Base-by-base conservation (phyloP, 2,888 invertebrate species). In the Urechis unicinctus region DNA sequence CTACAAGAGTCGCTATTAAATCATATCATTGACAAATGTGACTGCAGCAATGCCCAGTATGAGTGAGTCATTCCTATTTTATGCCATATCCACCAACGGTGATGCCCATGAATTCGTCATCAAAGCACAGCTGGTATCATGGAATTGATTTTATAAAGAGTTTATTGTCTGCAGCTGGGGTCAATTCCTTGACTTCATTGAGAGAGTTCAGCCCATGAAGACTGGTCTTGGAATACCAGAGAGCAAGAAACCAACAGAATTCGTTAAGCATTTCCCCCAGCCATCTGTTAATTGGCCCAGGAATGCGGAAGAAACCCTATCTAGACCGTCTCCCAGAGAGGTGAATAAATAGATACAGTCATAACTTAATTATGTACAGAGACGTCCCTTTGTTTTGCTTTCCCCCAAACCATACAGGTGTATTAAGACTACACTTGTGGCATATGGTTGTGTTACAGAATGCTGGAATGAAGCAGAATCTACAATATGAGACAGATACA, bases 241-340 rank as follows among this genome's bases (percentile, higher is more conserved):
- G 55, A 71, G 71, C 58, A 73, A 72, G 59, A 61, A 62, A 44
- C 73, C 72, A 13, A 55, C 63, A 53, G 73, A 73, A 46, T 72
- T 68, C 61, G 72, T 67, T 51, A 71, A 65, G 53, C 63, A 66
- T 5, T 62, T 61, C 22, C 70, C 68, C 5, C 54, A 60, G 21
- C 70, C 72, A 1, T 60, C 55, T 13, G 50, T 61, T 3, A 67
- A 65, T 60, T 71, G 71, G 71, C 71, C 71, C n/a, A 9, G 9
- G 36, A 17, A 36, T 13, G 9, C 36, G 36, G 17, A 36, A 9
- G 17, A 36, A 9, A 36, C 17, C 9, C 9, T 17, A 36, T 17
- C 36, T 17, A 9, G 17, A 36, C 17, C 17, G 36, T 36, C 36
- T 13, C 17, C 36, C 9, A 36, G 36, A 36, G 36, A n/a, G n/a